Evolutionary conservation across 2,888 invertebrate genomes (phyloP).

Genomic region (Asteroscopus sphinx): DNA sequence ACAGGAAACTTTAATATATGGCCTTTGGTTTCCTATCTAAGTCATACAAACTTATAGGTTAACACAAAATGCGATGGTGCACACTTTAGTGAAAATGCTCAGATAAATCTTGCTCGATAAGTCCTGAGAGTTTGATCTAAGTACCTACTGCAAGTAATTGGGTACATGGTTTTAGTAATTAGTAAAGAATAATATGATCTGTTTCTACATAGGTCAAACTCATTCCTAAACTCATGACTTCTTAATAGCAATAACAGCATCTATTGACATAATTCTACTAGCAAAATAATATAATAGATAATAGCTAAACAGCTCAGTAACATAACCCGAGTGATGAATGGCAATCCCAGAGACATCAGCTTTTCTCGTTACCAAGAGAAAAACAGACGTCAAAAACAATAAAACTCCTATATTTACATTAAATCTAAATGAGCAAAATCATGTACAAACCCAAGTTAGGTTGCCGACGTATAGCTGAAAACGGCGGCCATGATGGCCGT

Average conservation of each 20-base stretch:
- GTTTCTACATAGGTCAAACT: slow-evolving; percentile 54
- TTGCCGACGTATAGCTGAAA: slow-evolving; percentile 99
- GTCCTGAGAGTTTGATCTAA: slow-evolving; percentile 47
- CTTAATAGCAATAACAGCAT: slow-evolving; percentile 12
- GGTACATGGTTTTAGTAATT: background rate
- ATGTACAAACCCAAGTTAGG: slow-evolving; percentile 97
- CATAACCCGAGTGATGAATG: slow-evolving; percentile 58
- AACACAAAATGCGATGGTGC: too few species aligned
- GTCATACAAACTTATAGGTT: too few species aligned
- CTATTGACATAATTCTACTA: slow-evolving; percentile 36
- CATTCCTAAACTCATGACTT: slow-evolving; percentile 19
- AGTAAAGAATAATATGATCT: slow-evolving; percentile 1
- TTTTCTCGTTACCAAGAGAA: slow-evolving; percentile 59
- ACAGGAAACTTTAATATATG: too few species aligned
- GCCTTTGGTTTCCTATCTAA: too few species aligned
- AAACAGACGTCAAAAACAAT: slow-evolving; percentile 70
- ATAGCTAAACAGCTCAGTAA: slow-evolving; percentile 34
- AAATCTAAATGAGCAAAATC: slow-evolving; percentile 80
- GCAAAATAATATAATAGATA: slow-evolving; percentile 30
- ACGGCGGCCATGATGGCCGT: slow-evolving; percentile 94
- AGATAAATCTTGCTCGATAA: slow-evolving; percentile 23
- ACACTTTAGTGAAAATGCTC: too few species aligned
- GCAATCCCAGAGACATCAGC: slow-evolving; percentile 56
- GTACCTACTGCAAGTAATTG: slow-evolving; percentile 19
- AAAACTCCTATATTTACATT: slow-evolving; percentile 80